phyloP scores from a whole-genome alignment of 2,113 vertebrate genomes.

The Leptocoma aspasia region DNA sequence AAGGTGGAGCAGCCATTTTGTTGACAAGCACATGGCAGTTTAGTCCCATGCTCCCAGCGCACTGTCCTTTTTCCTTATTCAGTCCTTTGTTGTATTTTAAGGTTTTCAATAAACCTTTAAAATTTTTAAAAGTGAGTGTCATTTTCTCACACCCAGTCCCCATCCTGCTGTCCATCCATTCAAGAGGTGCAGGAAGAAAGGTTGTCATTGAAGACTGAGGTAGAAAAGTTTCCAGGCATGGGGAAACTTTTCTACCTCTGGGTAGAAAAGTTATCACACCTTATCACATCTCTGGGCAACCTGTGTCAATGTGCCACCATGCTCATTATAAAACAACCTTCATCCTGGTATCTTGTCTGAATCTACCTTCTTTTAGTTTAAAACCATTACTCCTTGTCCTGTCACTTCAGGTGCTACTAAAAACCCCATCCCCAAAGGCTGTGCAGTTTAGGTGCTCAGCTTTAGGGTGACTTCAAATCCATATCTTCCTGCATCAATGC shows the following conservation, averaged over 20 bases:
- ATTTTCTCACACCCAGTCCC: not conserved
- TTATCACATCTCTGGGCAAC: not conserved
- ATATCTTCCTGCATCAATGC: not conserved
- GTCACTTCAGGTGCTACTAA: not conserved
- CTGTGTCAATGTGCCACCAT: accelerated
- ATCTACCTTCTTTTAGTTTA: not conserved
- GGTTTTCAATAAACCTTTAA: too few species aligned
- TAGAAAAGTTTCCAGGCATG: not conserved
- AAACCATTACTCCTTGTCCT: not conserved
- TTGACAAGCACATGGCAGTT: too few species aligned
- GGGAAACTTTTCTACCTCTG: too few species aligned
- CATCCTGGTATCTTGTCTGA: not conserved
- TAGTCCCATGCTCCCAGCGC: too few species aligned
- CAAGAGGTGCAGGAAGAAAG: not conserved
- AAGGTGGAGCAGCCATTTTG: too few species aligned
- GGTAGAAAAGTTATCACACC: too few species aligned
- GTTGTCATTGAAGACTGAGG: not conserved
- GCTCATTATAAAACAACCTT: accelerated
- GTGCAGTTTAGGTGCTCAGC: not conserved
- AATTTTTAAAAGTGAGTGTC: too few species aligned
- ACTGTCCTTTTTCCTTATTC: too few species aligned
- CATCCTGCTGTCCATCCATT: not conserved
- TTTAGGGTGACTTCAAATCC: not conserved
- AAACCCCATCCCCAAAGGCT: not conserved
- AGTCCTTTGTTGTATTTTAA: too few species aligned